phyloP scores from a whole-genome alignment of 2,888 invertebrate species.

The Coenonympha glycerion region DNA sequence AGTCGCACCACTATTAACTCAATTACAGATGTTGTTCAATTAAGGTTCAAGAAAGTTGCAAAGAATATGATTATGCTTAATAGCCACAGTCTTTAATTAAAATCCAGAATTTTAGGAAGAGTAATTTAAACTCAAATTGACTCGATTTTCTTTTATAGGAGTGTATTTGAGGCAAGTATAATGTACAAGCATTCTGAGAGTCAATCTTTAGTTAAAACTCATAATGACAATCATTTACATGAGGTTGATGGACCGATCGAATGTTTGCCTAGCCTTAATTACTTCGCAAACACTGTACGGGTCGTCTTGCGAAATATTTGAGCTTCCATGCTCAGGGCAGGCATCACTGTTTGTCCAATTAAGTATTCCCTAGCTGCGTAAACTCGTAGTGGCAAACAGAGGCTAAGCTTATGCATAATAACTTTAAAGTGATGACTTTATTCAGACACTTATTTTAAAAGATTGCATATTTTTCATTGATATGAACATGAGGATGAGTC shows the following conservation, averaged over 20 bases:
- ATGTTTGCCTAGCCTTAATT: constrained; percentile 68
- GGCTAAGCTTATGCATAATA: neutral
- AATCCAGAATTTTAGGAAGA: too few relatives aligned
- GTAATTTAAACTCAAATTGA: too few relatives aligned
- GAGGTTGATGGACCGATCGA: constrained; percentile 62
- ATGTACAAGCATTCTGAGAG: neutral
- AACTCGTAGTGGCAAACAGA: neutral
- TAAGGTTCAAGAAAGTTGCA: too few relatives aligned
- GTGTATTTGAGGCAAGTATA: neutral
- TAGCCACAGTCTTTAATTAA: too few relatives aligned
- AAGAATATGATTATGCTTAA: too few relatives aligned
- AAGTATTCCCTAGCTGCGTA: constrained; percentile 17
- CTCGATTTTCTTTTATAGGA: neutral
- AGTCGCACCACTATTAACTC: too few relatives aligned
- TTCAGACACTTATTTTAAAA: too few relatives aligned
- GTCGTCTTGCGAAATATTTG: constrained; percentile 62
- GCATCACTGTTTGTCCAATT: constrained; percentile 29
- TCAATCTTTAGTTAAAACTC: constrained; percentile 11
- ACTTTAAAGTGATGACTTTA: neutral
- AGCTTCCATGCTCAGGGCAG: constrained; percentile 32
- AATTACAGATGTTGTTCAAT: too few relatives aligned
- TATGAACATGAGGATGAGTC: too few relatives aligned
- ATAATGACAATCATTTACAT: constrained; percentile 17
- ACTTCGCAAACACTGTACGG: constrained; percentile 51
- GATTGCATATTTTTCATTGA: too few relatives aligned